phyloP scores from a whole-genome alignment of 2,113 vertebrate species.

The Gambusia affinis region DNA sequence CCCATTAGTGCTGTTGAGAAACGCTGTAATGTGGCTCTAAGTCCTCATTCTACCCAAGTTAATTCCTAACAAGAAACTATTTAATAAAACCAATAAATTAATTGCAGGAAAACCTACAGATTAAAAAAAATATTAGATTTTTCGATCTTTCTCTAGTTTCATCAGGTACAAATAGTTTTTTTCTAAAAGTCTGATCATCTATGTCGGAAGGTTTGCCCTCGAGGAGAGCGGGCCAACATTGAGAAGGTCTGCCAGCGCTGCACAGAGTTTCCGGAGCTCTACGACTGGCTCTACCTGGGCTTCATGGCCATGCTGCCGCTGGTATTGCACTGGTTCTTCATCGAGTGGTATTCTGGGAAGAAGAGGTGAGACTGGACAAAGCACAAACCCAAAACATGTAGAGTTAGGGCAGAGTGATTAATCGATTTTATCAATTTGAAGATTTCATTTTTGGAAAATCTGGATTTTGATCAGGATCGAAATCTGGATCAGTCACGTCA shows the following conservation, averaged over 20 bases:
- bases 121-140: background rate
- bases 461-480: too few relatives aligned
- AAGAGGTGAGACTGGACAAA: constrained; percentile 85
- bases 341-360: constrained; percentile 98
- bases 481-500: too few relatives aligned
- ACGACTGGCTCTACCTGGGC: constrained; percentile 97
- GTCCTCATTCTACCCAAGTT: background rate
- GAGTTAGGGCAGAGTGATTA: too few relatives aligned
- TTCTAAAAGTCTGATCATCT: background rate
- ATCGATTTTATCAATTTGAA: too few relatives aligned
- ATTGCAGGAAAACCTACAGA: background rate
- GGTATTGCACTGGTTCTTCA: constrained; percentile 97
- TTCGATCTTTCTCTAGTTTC: background rate
- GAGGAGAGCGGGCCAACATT: constrained; percentile 87
- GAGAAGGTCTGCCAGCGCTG: constrained; percentile 91
- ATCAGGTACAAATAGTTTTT: background rate
- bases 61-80: background rate
- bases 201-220: constrained; percentile 87
- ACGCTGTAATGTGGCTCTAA: background rate
- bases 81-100: background rate
- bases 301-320: constrained; percentile 98
- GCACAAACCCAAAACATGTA: background rate
- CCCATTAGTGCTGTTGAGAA: background rate
- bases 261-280: constrained; percentile 86
- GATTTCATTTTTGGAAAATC: too few relatives aligned